These are phyloP conservation scores for Julus scandinavius DNA, from an alignment of 2,888 invertebrate species.

Conservation along the genomic window DNA sequence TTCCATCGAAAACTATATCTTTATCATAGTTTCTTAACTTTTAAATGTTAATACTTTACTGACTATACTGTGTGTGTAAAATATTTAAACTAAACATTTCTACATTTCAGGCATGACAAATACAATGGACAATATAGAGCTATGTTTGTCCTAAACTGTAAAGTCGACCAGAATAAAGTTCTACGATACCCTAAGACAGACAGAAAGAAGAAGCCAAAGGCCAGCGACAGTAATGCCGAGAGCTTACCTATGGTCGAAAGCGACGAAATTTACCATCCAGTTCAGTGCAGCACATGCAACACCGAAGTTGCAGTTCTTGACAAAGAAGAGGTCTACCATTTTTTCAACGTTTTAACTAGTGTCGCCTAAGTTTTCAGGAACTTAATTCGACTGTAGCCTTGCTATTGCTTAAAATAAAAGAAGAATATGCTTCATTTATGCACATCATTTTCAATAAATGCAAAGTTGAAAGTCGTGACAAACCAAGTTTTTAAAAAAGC, in stretches of 20 bases:
- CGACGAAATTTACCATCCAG: slow-evolving; percentile 68
- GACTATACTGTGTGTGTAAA: no score
- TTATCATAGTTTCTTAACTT: no score
- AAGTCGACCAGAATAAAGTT: slow-evolving; percentile 65
- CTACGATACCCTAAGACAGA: slow-evolving; percentile 61
- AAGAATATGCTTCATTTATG: no score
- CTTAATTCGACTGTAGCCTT: background rate
- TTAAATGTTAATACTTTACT: no score
- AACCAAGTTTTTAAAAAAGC: background rate
- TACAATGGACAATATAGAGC: slow-evolving; percentile 72
- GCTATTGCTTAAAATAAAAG: background rate
- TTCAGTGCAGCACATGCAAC: slow-evolving; percentile 69
- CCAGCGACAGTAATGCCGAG: slow-evolving; percentile 53
- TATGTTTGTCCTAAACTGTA: slow-evolving; percentile 73
- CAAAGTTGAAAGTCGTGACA: background rate
- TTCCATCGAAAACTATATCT: no score
- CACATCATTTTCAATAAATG: background rate
- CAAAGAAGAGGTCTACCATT: slow-evolving; percentile 71
- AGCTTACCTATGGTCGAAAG: slow-evolving; percentile 53
- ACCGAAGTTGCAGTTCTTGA: slow-evolving; percentile 71
- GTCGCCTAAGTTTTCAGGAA: background rate
- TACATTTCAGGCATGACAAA: slow-evolving; percentile 67
- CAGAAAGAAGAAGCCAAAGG: slow-evolving; percentile 62
- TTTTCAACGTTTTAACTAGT: slow-evolving; percentile 72
- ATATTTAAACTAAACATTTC: slow-evolving; percentile 7